Conservation (phyloP, 2,113 vertebrate species). For the Nesoenas mayeri region DNA sequence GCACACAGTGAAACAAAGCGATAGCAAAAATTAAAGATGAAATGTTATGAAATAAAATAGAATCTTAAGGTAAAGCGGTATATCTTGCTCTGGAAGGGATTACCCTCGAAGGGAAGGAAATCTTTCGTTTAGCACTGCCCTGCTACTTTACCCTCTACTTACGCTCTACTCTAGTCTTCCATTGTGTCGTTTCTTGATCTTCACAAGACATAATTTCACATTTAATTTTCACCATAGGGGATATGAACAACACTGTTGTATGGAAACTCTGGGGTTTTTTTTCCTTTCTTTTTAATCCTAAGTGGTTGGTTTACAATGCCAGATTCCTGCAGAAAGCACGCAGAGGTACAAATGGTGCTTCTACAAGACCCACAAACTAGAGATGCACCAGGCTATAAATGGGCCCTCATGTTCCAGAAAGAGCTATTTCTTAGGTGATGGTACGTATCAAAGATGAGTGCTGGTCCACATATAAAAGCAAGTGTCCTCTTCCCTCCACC, state of each 20-base stretch:
- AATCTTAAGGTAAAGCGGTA: background rate
- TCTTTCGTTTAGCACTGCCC: background rate
- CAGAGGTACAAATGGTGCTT: rapidly evolving
- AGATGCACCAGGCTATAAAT: background rate
- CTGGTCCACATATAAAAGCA: background rate
- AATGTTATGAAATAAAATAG: background rate
- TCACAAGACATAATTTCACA: background rate
- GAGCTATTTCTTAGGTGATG: background rate
- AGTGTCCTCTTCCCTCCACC: background rate
- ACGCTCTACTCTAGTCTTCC: background rate
- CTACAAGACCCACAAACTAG: background rate
- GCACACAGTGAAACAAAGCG: background rate
- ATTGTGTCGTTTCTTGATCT: background rate
- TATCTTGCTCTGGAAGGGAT: background rate
- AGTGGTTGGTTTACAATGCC: background rate
- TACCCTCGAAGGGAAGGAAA: background rate
- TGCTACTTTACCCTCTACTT: background rate
- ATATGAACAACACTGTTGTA: background rate
- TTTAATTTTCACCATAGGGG: background rate
- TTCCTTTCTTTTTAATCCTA: background rate
- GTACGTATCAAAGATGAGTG: background rate
- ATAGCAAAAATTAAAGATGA: background rate
- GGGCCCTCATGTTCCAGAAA: background rate
- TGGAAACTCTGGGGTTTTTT: background rate
- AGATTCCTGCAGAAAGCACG: background rate